Percentiles rank a stretch among this genome's conserved stretches.
These are phyloP conservation scores for Amazona finschi DNA, from an alignment of 2,797 vertebrate genomes.

Conservation along the genomic window DNA sequence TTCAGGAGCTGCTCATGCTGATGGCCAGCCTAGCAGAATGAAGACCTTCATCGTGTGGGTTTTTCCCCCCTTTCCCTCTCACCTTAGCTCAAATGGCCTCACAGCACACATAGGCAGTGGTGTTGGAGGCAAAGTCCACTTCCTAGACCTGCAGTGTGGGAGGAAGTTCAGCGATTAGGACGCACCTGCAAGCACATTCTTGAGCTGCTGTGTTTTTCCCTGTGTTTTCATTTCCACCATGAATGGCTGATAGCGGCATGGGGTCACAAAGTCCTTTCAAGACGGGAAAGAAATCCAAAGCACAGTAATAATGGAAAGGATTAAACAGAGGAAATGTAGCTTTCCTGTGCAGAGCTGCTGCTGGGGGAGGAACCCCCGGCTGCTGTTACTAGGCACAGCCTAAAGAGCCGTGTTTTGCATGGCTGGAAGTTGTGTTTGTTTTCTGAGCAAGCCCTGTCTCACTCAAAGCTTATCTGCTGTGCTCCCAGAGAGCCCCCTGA, in stretches of 20 bases:
- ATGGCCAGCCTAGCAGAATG: background rate
- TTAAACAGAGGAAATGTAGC: conserved; percentile 21
- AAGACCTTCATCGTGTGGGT: background rate
- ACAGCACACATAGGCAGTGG: background rate
- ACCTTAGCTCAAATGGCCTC: background rate
- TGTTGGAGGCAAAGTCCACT: conserved; percentile 7
- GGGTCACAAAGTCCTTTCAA: background rate
- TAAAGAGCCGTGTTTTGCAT: background rate
- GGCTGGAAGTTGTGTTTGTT: background rate
- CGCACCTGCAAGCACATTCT: conserved; percentile 15
- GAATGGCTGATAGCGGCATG: background rate
- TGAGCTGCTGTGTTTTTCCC: background rate
- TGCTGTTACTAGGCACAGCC: background rate
- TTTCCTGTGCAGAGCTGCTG: conserved; percentile 2
- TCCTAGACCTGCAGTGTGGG: background rate
- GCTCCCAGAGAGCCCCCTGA: conserved; percentile 44
- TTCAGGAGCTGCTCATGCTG: background rate
- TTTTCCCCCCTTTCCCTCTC: background rate
- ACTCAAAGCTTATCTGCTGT: background rate
- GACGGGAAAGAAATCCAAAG: background rate
- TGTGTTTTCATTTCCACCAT: background rate
- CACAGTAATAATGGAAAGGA: conserved; percentile 34
- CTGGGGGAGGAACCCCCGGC: background rate
- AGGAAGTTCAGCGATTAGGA: conserved; percentile 17
- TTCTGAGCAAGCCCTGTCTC: conserved; percentile 6